These are phyloP conservation scores for Pachypanchax playfairii DNA, from an alignment of 2,113 vertebrate genomes.

Conservation along the genomic window DNA sequence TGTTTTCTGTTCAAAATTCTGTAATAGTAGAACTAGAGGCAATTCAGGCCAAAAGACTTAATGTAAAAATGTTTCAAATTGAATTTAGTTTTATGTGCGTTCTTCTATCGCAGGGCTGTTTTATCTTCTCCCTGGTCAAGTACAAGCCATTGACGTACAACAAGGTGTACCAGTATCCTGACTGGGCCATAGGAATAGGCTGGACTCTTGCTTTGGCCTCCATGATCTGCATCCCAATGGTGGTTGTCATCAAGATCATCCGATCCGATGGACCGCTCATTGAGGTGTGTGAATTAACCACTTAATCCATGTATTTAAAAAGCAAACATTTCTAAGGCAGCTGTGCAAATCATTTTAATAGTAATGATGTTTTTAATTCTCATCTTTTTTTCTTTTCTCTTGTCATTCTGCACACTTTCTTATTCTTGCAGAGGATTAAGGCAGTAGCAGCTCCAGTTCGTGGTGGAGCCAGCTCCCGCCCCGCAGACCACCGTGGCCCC, in stretches of 20 bases:
- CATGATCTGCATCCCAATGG: slow-evolving; percentile 97
- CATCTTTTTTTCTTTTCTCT: background rate
- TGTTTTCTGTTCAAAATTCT: too few species aligned
- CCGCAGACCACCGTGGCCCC: slow-evolving; percentile 66
- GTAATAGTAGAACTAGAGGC: too few species aligned
- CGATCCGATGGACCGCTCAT: slow-evolving; percentile 93
- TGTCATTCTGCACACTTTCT: background rate
- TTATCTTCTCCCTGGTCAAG: slow-evolving; percentile 96
- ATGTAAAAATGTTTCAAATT: too few species aligned
- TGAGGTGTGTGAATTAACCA: slow-evolving; percentile 81
- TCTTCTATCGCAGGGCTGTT: slow-evolving; percentile 85
- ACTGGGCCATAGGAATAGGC: slow-evolving; percentile 93
- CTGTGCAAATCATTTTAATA: too few species aligned
- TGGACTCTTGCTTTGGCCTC: slow-evolving; percentile 94
- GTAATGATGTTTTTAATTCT: too few species aligned
- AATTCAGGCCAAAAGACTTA: too few species aligned
- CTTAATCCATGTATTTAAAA: too few species aligned
- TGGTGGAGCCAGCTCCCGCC: slow-evolving; percentile 81
- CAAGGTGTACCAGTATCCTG: slow-evolving; percentile 93
- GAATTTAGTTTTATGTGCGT: too few species aligned
- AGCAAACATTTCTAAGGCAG: too few species aligned
- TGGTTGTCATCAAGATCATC: slow-evolving; percentile 91
- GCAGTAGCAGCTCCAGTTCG: slow-evolving; percentile 88
- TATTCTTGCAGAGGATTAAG: slow-evolving; percentile 88
- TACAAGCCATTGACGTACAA: slow-evolving; percentile 97